A percentile compares a stretch with the other conserved stretches of the same genome.
These are phyloP conservation scores for Numida meleagris DNA, from an alignment of 2,113 vertebrate genomes.

Conservation along the genomic window DNA sequence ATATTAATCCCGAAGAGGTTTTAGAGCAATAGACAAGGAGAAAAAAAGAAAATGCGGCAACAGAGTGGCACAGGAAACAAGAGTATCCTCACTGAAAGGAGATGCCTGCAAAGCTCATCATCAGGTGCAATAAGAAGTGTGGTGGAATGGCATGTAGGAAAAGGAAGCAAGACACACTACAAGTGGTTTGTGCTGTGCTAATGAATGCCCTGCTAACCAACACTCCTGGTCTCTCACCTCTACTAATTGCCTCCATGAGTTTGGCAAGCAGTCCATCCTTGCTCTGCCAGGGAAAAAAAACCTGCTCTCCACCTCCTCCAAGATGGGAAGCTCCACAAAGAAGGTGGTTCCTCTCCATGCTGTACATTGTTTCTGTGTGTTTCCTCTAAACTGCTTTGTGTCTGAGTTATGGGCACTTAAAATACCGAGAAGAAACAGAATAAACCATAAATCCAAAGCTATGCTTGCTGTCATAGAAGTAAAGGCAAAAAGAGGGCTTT, in stretches of 20 bases:
- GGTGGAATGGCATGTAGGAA: background rate
- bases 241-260: background rate
- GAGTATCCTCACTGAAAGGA: background rate
- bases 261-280: background rate
- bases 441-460: background rate
- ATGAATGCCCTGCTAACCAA: background rate
- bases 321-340: background rate
- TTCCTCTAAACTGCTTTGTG: background rate
- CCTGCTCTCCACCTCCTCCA: background rate
- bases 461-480: background rate
- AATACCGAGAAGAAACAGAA: background rate
- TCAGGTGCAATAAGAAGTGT: rapidly evolving
- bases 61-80: background rate
- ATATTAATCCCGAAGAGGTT: background rate
- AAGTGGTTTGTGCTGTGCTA: background rate
- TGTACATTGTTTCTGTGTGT: background rate
- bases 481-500: background rate
- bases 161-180: background rate
- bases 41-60: background rate
- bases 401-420: background rate
- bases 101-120: background rate
- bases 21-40: background rate
- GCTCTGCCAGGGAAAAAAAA: background rate
- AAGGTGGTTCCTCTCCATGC: background rate
- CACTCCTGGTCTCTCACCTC: background rate